Evolutionary conservation across 2,888 invertebrate genomes (phyloP), one percentile per base, ranked within the genome.

Genomic region (Theretra japonica): DNA sequence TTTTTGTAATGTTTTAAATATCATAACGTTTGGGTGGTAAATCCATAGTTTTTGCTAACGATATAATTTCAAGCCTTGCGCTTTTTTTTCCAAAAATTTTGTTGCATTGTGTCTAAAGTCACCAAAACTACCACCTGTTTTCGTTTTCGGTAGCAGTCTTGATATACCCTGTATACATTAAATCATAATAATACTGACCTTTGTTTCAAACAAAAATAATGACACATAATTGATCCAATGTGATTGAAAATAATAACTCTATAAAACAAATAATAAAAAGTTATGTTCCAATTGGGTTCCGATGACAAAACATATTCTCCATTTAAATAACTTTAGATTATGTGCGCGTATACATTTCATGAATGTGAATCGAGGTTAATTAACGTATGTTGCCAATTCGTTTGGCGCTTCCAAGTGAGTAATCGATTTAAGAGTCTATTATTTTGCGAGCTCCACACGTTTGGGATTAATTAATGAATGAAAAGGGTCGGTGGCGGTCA

Each of bases 381-480:
- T 87, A 87, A 87, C 88, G 85, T 84, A 82, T 85, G 87, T 86
- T 86, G 80, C 85, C 82, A 82, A 83, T 84, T 78, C 85, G 86
- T 88, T 88, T 86, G 88, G 86, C 89, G 86, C 86, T 86, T 86
- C 87, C 84, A 88, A 86, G 85, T 85, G 85, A 87, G 85, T 86
- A 86, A 89, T 89, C 89, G 86, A 81, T 90, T 90, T 88, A 87
- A 89, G 88, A 88, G 89, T 85, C 89, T 88, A 90, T 92, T 89
- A 91, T 90, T 88, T 86, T 85, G 87, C 78, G 84, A 86, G 85
- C 86, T 86, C 86, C 85, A 80, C 85, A 83, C 86, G 86, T 88
- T 89, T 86, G 84, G 89, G 89, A 89, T 91, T 92, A 91, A 93
- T 93, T 91, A 93, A 89, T 88, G 87, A 87, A 87, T 89, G 90